Evolutionary conservation across 2,113 vertebrate genomes (phyloP).

Genomic region (Aldabrachelys gigantea): DNA sequence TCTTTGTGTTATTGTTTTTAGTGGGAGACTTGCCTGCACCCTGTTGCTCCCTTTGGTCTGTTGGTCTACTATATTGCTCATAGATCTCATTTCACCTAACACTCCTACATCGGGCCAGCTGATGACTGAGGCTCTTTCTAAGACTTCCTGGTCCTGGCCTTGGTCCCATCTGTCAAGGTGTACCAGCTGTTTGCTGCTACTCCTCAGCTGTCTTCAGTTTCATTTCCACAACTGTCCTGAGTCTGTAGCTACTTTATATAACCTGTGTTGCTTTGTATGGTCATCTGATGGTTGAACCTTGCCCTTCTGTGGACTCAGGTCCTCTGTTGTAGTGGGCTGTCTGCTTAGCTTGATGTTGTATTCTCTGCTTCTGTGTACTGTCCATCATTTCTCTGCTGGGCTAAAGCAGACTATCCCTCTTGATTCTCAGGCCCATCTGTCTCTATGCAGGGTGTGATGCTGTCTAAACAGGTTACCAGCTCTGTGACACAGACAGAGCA

Average conservation of each 20-base stretch:
- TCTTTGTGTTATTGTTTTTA: neutral
- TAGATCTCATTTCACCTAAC: neutral
- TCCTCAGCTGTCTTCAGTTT: neutral
- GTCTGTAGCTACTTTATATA: neutral
- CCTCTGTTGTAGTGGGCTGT: neutral
- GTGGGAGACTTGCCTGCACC: neutral
- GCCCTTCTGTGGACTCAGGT: neutral
- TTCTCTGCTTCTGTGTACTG: neutral
- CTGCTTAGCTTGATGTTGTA: neutral
- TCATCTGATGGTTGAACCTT: neutral
- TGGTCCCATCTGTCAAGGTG: neutral
- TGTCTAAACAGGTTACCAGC: no score
- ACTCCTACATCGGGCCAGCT: no score
- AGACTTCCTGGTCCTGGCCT: neutral
- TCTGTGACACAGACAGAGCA: no score
- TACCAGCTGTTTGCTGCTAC: neutral
- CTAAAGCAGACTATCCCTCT: neutral
- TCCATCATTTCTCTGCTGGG: neutral
- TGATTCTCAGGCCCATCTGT: neutral
- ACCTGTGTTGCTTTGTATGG: neutral
- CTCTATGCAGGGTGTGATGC: no score
- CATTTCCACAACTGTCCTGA: neutral
- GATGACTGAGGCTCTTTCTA: neutral
- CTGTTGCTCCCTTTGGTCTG: neutral
- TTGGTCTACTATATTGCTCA: neutral